A percentile compares a stretch with the other conserved stretches of the same genome.
phyloP scores from a whole-genome alignment of 1,140 invertebrate species.

The Xylocopa sonorina region DNA sequence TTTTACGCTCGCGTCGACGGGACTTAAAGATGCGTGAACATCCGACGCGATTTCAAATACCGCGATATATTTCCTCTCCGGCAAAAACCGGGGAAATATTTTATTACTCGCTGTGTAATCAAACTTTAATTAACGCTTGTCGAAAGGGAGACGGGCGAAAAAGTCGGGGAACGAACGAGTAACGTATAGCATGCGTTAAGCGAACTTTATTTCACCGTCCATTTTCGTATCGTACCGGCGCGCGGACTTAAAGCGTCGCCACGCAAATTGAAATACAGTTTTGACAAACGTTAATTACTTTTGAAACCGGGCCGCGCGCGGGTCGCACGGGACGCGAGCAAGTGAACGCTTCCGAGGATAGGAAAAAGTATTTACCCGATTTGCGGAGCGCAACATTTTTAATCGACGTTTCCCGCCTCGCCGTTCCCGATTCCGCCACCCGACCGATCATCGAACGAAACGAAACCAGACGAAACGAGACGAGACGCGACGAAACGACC shows the following conservation, averaged over 20 bases:
- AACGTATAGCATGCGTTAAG: not conserved
- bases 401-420: not conserved
- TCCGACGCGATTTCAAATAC: not conserved
- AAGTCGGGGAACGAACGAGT: not conserved
- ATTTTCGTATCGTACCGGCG: not conserved
- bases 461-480: too few relatives aligned
- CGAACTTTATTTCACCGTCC: not conserved
- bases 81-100: not conserved
- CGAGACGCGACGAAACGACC: too few relatives aligned
- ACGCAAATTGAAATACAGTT: constrained; percentile 1
- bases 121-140: constrained; percentile 15
- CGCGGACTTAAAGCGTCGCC: not conserved
- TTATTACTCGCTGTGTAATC: not conserved
- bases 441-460: not conserved
- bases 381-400: constrained; percentile 5
- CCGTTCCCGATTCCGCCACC: not conserved
- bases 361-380: not conserved
- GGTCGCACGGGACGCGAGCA: not conserved
- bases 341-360: not conserved
- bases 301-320: not conserved
- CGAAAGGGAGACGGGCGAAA: not conserved
- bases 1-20: not conserved
- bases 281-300: constrained; percentile 13
- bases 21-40: not conserved
- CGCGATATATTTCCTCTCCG: not conserved